Conservation (phyloP, 1,140 invertebrate species). For the Copidosoma floridanum region DNA sequence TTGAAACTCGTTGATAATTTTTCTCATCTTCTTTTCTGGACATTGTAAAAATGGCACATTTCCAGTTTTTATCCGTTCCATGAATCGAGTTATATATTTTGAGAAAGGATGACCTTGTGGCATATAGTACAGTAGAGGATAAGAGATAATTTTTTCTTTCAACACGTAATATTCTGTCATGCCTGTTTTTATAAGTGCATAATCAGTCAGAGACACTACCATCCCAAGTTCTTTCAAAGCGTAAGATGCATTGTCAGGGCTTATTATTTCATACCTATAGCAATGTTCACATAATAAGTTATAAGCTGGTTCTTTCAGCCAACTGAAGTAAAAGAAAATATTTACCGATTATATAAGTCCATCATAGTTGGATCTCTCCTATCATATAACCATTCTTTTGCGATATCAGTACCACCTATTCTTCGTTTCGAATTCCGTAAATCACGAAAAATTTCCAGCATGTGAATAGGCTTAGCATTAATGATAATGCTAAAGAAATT, state of each 20-base stretch:
- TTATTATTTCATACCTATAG: neutral
- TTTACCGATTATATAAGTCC: neutral
- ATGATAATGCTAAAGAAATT: neutral
- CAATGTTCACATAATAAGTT: neutral
- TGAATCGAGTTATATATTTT: neutral
- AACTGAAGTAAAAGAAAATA: neutral
- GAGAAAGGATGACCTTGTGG: neutral
- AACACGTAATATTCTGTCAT: neutral
- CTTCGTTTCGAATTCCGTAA: neutral
- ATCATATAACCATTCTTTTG: neutral
- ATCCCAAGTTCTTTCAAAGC: neutral
- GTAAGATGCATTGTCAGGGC: neutral
- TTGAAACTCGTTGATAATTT: neutral
- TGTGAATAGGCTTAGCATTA: neutral
- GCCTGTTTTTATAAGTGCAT: neutral
- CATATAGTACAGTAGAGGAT: neutral
- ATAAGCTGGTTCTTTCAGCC: neutral
- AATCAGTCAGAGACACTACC: neutral
- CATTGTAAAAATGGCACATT: conserved; percentile 8
- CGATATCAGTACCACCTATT: neutral
- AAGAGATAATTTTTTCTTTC: neutral
- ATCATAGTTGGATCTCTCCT: neutral
- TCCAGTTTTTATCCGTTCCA: neutral
- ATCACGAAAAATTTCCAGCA: neutral
- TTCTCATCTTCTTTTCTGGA: neutral